A percentile compares a stretch with the other conserved stretches of the same genome.
phyloP scores from a whole-genome alignment of 2,113 vertebrate genomes.

The Hydrolagus affinis region DNA sequence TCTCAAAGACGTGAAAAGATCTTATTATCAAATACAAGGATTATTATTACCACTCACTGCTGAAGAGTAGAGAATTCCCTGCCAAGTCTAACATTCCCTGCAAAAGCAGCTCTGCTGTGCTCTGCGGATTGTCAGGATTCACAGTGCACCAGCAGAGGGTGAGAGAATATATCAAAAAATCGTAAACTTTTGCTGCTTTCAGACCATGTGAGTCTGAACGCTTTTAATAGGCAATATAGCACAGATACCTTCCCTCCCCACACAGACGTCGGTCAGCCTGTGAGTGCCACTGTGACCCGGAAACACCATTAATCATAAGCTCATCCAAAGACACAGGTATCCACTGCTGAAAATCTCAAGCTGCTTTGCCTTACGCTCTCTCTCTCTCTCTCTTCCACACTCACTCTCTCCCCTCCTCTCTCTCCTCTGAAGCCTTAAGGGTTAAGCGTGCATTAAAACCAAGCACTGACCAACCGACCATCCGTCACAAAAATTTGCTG shows the following conservation, averaged over 20 bases:
- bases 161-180: neutral
- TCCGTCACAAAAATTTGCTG: no score
- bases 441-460: no score
- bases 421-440: no score
- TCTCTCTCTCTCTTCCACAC: no score
- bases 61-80: conserved; percentile 22
- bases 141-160: neutral
- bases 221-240: neutral
- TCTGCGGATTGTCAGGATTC: neutral
- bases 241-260: neutral
- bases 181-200: neutral
- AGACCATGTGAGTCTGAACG: neutral
- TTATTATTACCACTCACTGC: no score
- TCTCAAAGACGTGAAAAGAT: conserved; percentile 10
- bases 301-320: neutral
- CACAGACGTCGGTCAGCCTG: neutral
- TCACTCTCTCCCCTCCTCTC: no score
- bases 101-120: neutral
- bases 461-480: no score
- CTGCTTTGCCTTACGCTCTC: no score
- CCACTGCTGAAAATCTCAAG: no score
- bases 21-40: neutral
- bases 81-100: conserved; percentile 20
- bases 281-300: neutral
- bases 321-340: neutral